Evolutionary conservation across 2,888 invertebrate species (phyloP).

Genomic region (Amphipyra tragopoginis): DNA sequence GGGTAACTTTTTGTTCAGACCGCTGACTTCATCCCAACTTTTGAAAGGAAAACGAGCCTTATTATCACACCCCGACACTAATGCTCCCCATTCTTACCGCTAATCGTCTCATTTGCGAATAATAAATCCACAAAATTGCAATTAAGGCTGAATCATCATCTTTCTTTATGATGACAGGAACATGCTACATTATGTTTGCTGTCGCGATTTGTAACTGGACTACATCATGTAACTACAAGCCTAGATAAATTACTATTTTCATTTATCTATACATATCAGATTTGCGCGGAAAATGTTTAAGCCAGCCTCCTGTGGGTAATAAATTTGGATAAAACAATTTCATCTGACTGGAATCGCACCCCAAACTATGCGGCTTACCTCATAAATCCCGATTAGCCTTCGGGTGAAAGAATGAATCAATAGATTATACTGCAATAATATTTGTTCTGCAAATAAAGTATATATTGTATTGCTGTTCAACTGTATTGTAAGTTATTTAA

Average conservation of each 20-base stretch:
- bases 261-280: conserved; percentile 71
- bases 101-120: conserved; percentile 74
- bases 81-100: conserved; percentile 72
- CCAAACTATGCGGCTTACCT: conserved; percentile 82
- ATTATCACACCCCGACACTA: conserved; percentile 79
- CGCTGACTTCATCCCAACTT: conserved; percentile 84
- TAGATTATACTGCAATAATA: conserved; percentile 77
- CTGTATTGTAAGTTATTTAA: conserved; percentile 18
- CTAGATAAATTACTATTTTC: conserved; percentile 45
- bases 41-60: conserved; percentile 80
- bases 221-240: conserved; percentile 34
- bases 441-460: conserved; percentile 64
- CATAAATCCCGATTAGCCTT: conserved; percentile 83
- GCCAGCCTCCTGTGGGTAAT: conserved; percentile 78
- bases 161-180: conserved; percentile 32
- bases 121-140: conserved; percentile 65
- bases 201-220: conserved; percentile 19
- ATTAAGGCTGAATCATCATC: conserved; percentile 49
- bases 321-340: conserved; percentile 87
- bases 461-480: conserved; percentile 22
- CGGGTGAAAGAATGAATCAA: conserved; percentile 78
- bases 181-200: conserved; percentile 12
- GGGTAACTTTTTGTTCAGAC: conserved; percentile 86
- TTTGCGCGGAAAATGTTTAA: conserved; percentile 78
- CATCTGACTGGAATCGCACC: conserved; percentile 79